phyloP scores from a whole-genome alignment of 2,113 vertebrate genomes.

The Ursus arctos region DNA sequence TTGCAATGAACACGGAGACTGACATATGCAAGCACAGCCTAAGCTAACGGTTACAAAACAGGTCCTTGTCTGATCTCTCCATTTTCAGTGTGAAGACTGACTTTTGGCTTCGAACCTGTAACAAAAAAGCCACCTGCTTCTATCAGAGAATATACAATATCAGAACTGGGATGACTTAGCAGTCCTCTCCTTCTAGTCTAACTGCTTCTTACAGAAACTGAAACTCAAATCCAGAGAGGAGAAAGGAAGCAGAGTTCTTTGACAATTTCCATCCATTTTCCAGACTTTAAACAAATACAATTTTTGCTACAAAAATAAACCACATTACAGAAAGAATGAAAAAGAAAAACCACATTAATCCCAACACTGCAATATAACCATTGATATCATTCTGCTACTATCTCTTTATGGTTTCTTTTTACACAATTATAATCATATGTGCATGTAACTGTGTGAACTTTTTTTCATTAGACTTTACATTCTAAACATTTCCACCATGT shows the following conservation, averaged over 20 bases:
- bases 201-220: not conserved
- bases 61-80: not conserved
- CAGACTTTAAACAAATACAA: not conserved
- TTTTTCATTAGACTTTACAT: conserved; percentile 26
- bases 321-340: conserved; percentile 5
- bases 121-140: not conserved
- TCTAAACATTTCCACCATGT: conserved; percentile 17
- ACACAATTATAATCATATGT: not conserved
- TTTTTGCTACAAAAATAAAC: conserved; percentile 62
- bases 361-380: not conserved
- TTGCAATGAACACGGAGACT: not conserved
- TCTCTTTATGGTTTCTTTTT: conserved; percentile 19
- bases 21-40: not conserved
- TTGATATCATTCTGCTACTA: not conserved
- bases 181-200: not conserved
- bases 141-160: not conserved
- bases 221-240: conserved; percentile 33
- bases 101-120: not conserved
- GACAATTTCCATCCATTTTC: conserved; percentile 36
- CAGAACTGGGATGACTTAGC: not conserved
- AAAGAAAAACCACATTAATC: not conserved
- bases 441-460: not conserved
- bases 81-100: not conserved
- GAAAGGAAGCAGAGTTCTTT: conserved; percentile 27
- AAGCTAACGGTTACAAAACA: not conserved